Evolutionary conservation across 1,140 invertebrate species (phyloP).

Genomic region (Aphis craccivora): DNA sequence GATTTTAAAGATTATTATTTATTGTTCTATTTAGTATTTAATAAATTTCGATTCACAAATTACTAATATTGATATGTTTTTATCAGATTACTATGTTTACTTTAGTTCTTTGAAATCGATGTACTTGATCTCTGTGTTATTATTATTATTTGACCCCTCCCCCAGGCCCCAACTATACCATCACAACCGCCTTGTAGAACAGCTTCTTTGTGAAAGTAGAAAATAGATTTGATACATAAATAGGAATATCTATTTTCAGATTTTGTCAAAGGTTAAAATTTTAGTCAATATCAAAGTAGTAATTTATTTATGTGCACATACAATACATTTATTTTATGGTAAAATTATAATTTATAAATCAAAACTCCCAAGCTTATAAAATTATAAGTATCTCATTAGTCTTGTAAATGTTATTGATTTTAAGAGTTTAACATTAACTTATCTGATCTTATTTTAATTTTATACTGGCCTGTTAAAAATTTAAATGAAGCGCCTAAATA

Average conservation of each 20-base stretch:
- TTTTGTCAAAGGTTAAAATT: background rate
- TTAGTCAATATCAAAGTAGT: background rate
- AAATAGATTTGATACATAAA: background rate
- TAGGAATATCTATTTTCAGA: background rate
- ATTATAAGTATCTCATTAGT: background rate
- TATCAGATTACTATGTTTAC: background rate
- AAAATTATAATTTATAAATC: background rate
- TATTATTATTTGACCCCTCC: background rate
- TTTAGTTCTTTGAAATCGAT: background rate
- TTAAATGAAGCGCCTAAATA: background rate
- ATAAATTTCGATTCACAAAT: background rate
- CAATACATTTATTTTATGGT: background rate
- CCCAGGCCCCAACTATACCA: too few relatives aligned
- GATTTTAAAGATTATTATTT: background rate
- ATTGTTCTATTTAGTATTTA: background rate
- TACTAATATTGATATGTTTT: background rate
- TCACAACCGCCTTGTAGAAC: too few relatives aligned
- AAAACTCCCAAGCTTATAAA: too few relatives aligned
- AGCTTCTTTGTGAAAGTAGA: slow-evolving; percentile 14
- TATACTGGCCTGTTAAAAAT: background rate
- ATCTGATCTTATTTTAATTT: background rate
- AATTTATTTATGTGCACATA: background rate
- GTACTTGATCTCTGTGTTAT: background rate
- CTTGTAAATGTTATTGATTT: background rate
- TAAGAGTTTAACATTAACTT: background rate